A percentile compares a stretch with the other conserved stretches of the same genome.
Evolutionary conservation across 2,797 vertebrate genomes (phyloP).

Genomic region (Sebastes trivittatus): DNA sequence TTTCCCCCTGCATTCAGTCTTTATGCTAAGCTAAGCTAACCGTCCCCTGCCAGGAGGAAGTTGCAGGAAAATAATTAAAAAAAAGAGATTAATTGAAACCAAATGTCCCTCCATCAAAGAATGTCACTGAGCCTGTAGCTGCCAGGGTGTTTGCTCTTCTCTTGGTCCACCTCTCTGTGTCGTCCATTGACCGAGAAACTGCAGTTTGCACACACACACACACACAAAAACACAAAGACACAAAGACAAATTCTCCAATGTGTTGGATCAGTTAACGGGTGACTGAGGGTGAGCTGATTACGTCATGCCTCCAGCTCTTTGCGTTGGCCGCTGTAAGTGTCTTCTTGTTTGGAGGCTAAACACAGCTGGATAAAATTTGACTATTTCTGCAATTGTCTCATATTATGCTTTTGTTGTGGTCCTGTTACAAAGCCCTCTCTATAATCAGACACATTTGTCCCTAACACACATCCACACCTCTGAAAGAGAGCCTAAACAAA

Average conservation of each 20-base stretch:
- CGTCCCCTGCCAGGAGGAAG: background rate
- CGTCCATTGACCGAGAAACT: no score
- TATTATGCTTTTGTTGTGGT: constrained; percentile 18
- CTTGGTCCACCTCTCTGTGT: no score
- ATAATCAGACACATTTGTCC: background rate
- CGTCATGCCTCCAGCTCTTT: constrained; percentile 23
- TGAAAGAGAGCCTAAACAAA: background rate
- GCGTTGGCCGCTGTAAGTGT: constrained; percentile 5
- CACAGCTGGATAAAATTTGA: constrained; percentile 9
- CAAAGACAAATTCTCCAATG: background rate
- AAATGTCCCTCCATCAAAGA: constrained; percentile 19
- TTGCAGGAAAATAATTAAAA: background rate
- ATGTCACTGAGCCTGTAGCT: background rate
- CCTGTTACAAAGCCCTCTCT: background rate
- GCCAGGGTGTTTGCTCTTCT: background rate
- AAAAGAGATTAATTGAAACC: background rate
- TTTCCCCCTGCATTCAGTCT: no score
- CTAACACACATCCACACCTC: background rate
- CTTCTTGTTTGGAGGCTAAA: constrained; percentile 20
- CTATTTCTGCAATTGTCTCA: background rate
- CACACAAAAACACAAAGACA: background rate
- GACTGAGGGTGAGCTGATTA: constrained; percentile 24
- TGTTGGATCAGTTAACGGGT: constrained; percentile 17
- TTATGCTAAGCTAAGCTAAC: no score
- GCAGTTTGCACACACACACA: background rate